A percentile compares a stretch with the other conserved stretches of the same genome.
phyloP scores from a whole-genome alignment of 2,113 vertebrate genomes.

The Cynocephalus volans region DNA sequence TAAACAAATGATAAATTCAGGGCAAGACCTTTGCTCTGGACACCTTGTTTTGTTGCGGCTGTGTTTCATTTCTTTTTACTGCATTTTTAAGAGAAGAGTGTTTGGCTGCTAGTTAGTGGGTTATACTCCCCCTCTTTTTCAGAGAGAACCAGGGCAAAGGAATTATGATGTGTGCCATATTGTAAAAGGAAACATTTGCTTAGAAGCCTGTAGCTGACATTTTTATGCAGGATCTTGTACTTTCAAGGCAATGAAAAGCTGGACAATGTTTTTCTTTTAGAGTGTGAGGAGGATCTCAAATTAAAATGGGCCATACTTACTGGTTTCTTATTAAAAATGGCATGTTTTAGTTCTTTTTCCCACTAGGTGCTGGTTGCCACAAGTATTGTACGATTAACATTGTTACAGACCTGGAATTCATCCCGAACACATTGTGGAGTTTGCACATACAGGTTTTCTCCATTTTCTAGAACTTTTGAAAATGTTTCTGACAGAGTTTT shows the following conservation, averaged over 20 bases:
- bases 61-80: slow-evolving; percentile 73
- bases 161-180: slow-evolving; percentile 80
- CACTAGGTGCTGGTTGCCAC: neutral
- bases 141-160: slow-evolving; percentile 53
- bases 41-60: slow-evolving; percentile 60
- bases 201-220: slow-evolving; percentile 73
- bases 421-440: neutral
- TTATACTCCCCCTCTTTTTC: slow-evolving; percentile 22
- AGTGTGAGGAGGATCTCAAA: slow-evolving; percentile 58
- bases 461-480: neutral
- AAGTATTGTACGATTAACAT: neutral
- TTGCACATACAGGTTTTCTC: neutral
- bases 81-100: slow-evolving; percentile 71
- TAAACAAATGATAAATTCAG: slow-evolving; percentile 79
- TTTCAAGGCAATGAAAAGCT: slow-evolving; percentile 67
- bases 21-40: slow-evolving; percentile 62
- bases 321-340: slow-evolving; percentile 3
- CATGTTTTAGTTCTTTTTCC: neutral
- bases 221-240: slow-evolving; percentile 73
- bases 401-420: neutral
- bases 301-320: slow-evolving; percentile 28
- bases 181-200: slow-evolving; percentile 83
- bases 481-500: neutral
- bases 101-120: slow-evolving; percentile 60
- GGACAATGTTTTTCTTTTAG: slow-evolving; percentile 70